These are phyloP conservation scores for Erpobdella octoculata DNA, from an alignment of 2,888 invertebrate genomes.

Conservation along the genomic window DNA sequence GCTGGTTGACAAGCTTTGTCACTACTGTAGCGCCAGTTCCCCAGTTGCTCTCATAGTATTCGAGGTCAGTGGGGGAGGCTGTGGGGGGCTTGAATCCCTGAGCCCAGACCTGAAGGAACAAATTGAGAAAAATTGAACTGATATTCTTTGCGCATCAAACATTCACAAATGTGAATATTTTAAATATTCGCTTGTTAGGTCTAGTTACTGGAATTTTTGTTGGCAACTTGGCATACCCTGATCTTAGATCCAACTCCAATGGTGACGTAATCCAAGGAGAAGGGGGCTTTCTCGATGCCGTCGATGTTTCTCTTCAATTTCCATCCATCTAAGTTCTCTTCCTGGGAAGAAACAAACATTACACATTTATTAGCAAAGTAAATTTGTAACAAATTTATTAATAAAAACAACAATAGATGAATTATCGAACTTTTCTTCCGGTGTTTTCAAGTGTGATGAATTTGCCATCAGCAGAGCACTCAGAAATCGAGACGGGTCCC, in stretches of 20 bases:
- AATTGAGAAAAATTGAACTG: not conserved
- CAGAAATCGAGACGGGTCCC: constrained; percentile 41
- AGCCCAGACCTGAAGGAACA: constrained; percentile 35
- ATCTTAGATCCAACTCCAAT: constrained; percentile 31
- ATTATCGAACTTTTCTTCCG: constrained; percentile 45
- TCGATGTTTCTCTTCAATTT: constrained; percentile 31
- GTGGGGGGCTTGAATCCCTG: constrained; percentile 20
- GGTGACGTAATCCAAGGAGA: constrained; percentile 31
- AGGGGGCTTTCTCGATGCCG: constrained; percentile 29
- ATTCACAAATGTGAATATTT: too few species aligned
- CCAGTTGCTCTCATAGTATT: constrained; percentile 40
- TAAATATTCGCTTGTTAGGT: not conserved
- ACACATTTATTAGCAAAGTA: too few species aligned
- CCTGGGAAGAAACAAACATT: too few species aligned
- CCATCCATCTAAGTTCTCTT: constrained; percentile 32
- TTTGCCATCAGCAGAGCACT: constrained; percentile 54
- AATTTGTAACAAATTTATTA: not conserved
- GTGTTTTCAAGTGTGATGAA: constrained; percentile 55
- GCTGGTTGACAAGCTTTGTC: constrained; percentile 53
- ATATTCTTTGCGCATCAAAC: too few species aligned
- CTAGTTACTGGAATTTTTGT: too few species aligned
- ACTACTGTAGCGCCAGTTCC: constrained; percentile 54
- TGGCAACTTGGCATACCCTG: constrained; percentile 15
- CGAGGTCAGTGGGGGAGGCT: constrained; percentile 28
- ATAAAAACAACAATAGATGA: not conserved